Evolutionary conservation across 2,888 invertebrate species (phyloP), one percentile per base, ranked within the genome.

Genomic region (Alloplasta piceator): DNA sequence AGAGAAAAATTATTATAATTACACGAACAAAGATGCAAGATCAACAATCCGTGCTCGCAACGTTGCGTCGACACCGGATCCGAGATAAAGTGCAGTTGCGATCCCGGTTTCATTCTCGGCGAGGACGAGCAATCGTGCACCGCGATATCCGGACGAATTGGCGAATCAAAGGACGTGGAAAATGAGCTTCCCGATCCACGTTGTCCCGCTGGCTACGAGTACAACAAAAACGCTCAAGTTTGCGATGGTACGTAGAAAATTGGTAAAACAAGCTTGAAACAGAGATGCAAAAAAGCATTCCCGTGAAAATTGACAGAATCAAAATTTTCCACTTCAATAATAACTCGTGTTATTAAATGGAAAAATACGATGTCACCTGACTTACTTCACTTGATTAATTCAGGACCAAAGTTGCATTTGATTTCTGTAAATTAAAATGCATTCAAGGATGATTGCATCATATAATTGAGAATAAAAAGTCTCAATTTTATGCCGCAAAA

Each of bases 31-130:
- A 92, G 96, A 84, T 96, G 96, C 86, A 94, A 94, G 84, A 93
- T 93, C 0, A 93, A 93, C 6, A 96, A 96, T 89, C 95, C 95
- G 0, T 97, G 97, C 87, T 94, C 96, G 74, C 96, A 97, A 83
- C 94, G 94, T 55, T 97, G 97, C 88, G 93, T 93, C 3, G 96
- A 96, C 87, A 95, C 95, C 10, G 96, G 95, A 0, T 92, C 94
- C 0, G 94, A 94, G 0, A 94, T 96, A 1, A 94, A 94, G 84
- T 97, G 97, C 89, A 94, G 95, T 0, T 97, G 97, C 88, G 92
- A 94, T 71, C 92, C 94, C 82, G 97, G 97, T 0, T 97, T 94
- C 89, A 93, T 94, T 84, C 93, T 97, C 55, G 94, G 94, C 85
- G 85, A 92, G 0, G 96, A 97, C 89, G 94, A 94, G 66, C 94